Evolutionary conservation across 2,888 invertebrate genomes (phyloP).

Genomic region (Nemurella pictetii): DNA sequence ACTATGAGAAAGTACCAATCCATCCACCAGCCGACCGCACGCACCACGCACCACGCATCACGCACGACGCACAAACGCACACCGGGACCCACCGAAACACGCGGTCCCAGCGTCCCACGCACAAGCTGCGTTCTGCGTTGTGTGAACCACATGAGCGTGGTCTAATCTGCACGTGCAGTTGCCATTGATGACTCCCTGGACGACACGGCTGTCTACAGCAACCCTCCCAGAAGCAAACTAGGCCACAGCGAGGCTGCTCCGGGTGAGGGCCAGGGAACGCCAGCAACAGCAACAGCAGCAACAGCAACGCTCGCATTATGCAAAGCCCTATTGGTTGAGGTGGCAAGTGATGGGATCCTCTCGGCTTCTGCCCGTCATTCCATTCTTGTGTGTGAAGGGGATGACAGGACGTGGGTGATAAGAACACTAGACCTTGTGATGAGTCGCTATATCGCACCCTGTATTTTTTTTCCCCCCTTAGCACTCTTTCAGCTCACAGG

Average conservation of each 20-base stretch:
- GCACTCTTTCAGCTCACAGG: no score
- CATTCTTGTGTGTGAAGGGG: not conserved
- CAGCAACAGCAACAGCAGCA: not conserved
- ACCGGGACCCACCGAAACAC: not conserved
- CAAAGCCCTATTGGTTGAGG: not conserved
- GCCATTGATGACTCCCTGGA: constrained; percentile 1
- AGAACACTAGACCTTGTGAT: not conserved
- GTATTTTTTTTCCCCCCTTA: no score
- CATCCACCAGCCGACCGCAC: no score
- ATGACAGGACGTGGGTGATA: not conserved
- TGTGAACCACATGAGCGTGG: not conserved
- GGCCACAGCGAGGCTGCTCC: not conserved
- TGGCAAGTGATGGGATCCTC: not conserved
- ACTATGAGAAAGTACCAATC: not conserved
- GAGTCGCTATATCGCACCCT: not conserved
- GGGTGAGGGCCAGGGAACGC: no score
- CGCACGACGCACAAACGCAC: not conserved
- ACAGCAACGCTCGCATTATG: not conserved
- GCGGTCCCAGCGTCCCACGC: not conserved
- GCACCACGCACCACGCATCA: not conserved
- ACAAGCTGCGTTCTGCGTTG: not conserved
- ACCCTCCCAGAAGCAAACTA: no score
- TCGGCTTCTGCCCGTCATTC: not conserved
- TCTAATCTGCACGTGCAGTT: constrained; percentile 14
- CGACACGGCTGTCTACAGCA: no score